Evolutionary conservation across 2,113 vertebrate species (phyloP).

Genomic region (Lonchura striata): DNA sequence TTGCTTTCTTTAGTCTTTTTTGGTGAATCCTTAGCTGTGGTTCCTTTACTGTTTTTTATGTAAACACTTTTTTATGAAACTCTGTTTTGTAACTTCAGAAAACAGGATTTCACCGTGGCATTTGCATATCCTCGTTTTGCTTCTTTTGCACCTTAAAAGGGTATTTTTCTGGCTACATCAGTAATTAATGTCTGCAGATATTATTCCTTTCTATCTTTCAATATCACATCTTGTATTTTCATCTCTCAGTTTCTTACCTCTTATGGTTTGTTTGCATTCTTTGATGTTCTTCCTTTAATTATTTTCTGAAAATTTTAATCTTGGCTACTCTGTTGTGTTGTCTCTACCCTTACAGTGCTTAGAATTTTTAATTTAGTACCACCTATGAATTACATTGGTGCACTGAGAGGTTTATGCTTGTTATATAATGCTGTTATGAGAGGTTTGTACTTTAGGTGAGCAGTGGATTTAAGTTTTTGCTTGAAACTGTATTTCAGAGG

Average conservation of each 20-base stretch:
- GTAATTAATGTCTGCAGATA: background rate
- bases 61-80: background rate
- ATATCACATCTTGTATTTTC: background rate
- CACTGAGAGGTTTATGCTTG: slow-evolving; percentile 33
- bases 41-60: background rate
- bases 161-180: background rate
- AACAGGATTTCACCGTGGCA: background rate
- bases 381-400: background rate
- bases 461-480: slow-evolving; percentile 10
- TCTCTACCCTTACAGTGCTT: background rate
- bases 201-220: background rate
- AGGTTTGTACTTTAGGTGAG: background rate
- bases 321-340: background rate
- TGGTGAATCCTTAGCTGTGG: background rate
- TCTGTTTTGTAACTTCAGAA: background rate
- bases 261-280: background rate
- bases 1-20: background rate
- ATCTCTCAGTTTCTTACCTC: background rate
- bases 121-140: background rate
- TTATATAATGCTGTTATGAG: slow-evolving; percentile 35
- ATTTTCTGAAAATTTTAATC: background rate
- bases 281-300: background rate
- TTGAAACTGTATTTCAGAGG: slow-evolving; percentile 19
- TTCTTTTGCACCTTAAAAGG: background rate
- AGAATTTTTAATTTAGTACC: slow-evolving; percentile 13